Base-by-base conservation (phyloP, 2,113 vertebrate genomes). In the Regulus satrapa region DNA sequence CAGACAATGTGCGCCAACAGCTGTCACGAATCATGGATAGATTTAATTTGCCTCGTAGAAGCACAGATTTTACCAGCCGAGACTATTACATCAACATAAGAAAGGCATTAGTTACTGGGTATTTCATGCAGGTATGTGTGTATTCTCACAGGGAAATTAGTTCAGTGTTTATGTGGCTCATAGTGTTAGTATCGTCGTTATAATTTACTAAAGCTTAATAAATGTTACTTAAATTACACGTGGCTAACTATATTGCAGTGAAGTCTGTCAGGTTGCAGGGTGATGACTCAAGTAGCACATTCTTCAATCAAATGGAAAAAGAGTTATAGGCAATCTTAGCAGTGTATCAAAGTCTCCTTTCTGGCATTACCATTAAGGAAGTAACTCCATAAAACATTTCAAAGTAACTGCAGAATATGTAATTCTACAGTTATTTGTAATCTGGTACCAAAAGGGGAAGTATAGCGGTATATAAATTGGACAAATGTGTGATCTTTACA, bases 71-170 rank as follows among this genome's bases (percentile, higher is more conserved):
- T 95, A 99, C 99, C 97, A 99, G 99, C 98, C 98, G 99, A 95
- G 99, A 99, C 98, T 99, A 99, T 97, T 99, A 99, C 95, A 99
- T 99, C 98, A 99, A 99, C 98, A 99, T 99, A 96, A 98, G 99
- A 94, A 98, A 99, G 92, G 99, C 99, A 28, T 99, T 99, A 96
- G 99, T 99, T 98, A 99, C 99, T 76, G 99, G 99, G 52, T 99
- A 99, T 98, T 99, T 99, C 97, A 99, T 99, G 99, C 99, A 99
- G 99, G 99, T 99, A 96, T 29, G 97, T 96, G 45, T 56, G 54
- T 4, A 4, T 71, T 69, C 56, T 77, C 48, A 3, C n/a, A 62
- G 18, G 32, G 26, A 89, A 36, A 41, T 7, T n/a, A 38, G 51
- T 68, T 36, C 18, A 18, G 28, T 69, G 28, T 85, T 95, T 48